Evolutionary conservation across 2,888 invertebrate species (phyloP).

Genomic region (Eubasilissa splendida): DNA sequence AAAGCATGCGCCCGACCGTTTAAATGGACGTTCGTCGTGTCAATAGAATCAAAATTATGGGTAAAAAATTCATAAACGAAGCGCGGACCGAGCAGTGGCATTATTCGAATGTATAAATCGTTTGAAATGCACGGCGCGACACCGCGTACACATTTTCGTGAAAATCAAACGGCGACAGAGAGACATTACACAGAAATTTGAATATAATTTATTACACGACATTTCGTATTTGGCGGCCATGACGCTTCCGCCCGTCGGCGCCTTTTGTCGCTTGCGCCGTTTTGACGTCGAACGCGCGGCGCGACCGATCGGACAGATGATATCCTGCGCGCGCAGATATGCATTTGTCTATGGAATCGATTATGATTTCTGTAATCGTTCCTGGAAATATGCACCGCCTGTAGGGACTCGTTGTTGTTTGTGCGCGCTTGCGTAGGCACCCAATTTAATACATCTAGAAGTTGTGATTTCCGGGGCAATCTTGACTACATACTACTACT

Average conservation of each 20-base stretch:
- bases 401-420: background rate
- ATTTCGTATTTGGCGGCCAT: conserved; percentile 22
- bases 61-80: conserved; percentile 6
- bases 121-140: conserved; percentile 21
- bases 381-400: background rate
- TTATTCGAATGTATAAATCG: background rate
- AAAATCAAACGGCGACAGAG: conserved; percentile 39
- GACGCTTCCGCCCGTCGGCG: conserved; percentile 39
- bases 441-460: too few species aligned
- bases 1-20: too few species aligned
- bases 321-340: conserved; percentile 30
- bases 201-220: conserved; percentile 48
- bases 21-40: background rate
- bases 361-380: conserved; percentile 24
- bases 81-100: background rate
- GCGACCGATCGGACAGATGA: conserved; percentile 10
- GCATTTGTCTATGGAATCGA: conserved; percentile 30
- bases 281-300: conserved; percentile 1
- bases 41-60: conserved; percentile 15
- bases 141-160: conserved; percentile 42
- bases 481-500: too few species aligned
- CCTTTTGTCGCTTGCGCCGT: conserved; percentile 5
- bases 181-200: conserved; percentile 44
- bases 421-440: too few species aligned
- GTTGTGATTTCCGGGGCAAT: too few species aligned